Evolutionary conservation across 2,888 invertebrate species (phyloP).

Genomic region (Lasioglossum pauxillum): DNA sequence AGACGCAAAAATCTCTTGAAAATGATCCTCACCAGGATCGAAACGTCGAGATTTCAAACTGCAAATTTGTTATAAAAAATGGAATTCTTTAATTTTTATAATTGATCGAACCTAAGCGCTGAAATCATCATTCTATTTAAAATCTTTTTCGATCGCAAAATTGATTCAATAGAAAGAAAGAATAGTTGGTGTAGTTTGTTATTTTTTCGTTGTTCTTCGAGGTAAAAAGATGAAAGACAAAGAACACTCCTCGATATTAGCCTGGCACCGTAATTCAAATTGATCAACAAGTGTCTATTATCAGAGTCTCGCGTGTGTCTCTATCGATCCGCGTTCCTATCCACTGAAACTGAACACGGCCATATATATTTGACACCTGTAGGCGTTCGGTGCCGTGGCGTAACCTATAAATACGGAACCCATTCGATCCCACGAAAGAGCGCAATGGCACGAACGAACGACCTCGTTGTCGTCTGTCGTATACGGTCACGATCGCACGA

Average conservation of each 20-base stretch:
- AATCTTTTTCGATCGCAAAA: too few species aligned
- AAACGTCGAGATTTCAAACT: too few species aligned
- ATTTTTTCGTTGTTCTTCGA: too few species aligned
- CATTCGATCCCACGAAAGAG: conserved; percentile 62
- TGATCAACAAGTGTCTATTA: conserved; percentile 21
- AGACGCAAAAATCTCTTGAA: too few species aligned
- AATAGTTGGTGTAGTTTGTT: background rate
- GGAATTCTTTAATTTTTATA: too few species aligned
- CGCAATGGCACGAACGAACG: conserved; percentile 59
- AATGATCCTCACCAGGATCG: too few species aligned
- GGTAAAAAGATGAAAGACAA: too few species aligned
- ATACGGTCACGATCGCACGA: conserved; percentile 53
- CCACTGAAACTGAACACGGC: conserved; percentile 24
- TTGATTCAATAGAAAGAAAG: too few species aligned
- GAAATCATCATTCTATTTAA: too few species aligned
- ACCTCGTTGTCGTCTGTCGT: conserved; percentile 59
- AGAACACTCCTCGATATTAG: too few species aligned
- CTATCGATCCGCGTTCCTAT: conserved; percentile 23
- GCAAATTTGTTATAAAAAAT: too few species aligned
- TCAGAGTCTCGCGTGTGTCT: conserved; percentile 14
- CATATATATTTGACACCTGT: conserved; percentile 57
- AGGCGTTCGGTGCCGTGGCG: conserved; percentile 47
- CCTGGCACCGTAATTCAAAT: background rate
- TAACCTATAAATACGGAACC: conserved; percentile 47
- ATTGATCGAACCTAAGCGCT: too few species aligned